Evolutionary conservation across 2,113 vertebrate species (phyloP).

Genomic region (Phasianus colchicus): DNA sequence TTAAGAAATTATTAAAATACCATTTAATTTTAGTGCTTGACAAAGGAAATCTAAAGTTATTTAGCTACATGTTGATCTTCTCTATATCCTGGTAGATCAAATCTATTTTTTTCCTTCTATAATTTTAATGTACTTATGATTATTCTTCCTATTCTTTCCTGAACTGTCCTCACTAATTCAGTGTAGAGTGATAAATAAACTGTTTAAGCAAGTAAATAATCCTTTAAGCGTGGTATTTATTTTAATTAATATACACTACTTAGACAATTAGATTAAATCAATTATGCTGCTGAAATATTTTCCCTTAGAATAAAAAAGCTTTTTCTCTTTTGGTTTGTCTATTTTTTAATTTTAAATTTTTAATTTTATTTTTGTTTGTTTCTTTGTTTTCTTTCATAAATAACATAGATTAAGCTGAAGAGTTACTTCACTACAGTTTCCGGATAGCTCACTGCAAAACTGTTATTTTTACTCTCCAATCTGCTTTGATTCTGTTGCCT

Average conservation of each 20-base stretch:
- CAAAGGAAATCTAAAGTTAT: neutral
- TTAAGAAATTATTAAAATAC: neutral
- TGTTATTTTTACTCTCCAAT: accelerated
- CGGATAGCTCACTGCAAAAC: neutral
- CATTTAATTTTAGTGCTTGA: accelerated
- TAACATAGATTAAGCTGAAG: neutral
- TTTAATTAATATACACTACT: neutral
- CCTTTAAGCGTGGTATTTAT: neutral
- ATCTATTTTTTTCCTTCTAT: accelerated
- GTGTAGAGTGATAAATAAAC: neutral
- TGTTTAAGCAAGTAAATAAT: neutral
- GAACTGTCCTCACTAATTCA: neutral
- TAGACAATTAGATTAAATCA: neutral
- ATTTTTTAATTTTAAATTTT: neutral
- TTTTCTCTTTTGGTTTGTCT: neutral
- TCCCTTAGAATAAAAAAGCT: neutral
- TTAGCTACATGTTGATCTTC: neutral
- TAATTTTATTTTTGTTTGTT: too few species aligned
- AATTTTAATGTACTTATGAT: neutral
- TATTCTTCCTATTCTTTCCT: neutral
- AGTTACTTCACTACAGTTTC: neutral
- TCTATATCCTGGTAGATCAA: neutral
- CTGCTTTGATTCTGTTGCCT: neutral
- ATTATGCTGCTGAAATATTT: neutral
- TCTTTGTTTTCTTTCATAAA: accelerated